A percentile compares a stretch with the other conserved stretches of the same genome.
These are phyloP conservation scores for Alviniconcha marisindica DNA, from an alignment of 1,140 invertebrate species.

Conservation along the genomic window DNA sequence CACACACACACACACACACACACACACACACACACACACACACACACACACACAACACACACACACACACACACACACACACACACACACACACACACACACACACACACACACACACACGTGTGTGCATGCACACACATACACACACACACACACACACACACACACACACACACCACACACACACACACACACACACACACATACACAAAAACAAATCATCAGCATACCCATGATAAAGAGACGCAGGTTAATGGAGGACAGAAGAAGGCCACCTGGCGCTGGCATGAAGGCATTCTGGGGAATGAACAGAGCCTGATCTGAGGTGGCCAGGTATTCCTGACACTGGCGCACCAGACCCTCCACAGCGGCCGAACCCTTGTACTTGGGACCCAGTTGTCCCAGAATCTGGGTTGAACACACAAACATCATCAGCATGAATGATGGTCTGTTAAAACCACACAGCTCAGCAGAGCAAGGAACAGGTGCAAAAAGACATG, in stretches of 20 bases:
- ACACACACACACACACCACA: neutral
- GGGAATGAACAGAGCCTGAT: constrained; percentile 50
- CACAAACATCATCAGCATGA: too few species aligned
- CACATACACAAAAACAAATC: neutral
- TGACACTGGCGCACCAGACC: constrained; percentile 46
- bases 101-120: neutral
- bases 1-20: neutral
- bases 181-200: neutral
- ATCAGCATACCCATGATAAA: constrained; percentile 37
- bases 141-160: neutral
- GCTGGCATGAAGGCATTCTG: constrained; percentile 42
- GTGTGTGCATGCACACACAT: neutral
- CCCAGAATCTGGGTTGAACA: constrained; percentile 45
- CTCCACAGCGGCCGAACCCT: constrained; percentile 42
- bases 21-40: neutral
- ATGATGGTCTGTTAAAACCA: too few species aligned
- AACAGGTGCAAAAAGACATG: too few species aligned
- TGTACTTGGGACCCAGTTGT: constrained; percentile 51
- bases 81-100: neutral
- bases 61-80: too few species aligned
- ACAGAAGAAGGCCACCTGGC: constrained; percentile 50
- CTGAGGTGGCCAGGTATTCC: constrained; percentile 40
- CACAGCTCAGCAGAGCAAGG: too few species aligned
- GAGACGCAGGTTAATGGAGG: constrained; percentile 48
- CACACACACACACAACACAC: constrained; percentile 9